Evolutionary conservation across 2,113 vertebrate species (phyloP).

Genomic region (Petromus typicus): DNA sequence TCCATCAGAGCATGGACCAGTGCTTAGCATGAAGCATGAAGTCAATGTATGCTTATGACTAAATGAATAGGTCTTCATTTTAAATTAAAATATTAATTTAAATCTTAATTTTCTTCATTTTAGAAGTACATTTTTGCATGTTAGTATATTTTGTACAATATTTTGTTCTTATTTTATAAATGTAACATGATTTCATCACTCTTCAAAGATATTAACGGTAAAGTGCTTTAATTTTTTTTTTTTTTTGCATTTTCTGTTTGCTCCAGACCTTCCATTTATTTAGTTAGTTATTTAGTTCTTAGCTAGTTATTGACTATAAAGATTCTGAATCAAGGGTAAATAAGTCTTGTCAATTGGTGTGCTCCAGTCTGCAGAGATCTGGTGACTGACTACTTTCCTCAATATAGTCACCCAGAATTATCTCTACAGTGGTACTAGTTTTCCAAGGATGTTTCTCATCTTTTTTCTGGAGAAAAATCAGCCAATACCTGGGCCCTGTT

Average conservation of each 20-base stretch:
- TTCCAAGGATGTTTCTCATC: neutral
- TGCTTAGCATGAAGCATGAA: neutral
- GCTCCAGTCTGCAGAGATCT: neutral
- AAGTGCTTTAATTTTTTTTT: neutral
- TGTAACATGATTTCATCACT: neutral
- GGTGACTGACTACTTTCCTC: neutral
- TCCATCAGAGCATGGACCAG: neutral
- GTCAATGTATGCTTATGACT: neutral
- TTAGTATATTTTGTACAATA: neutral
- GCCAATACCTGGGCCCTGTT: neutral
- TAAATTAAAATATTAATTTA: slow-evolving; percentile 2
- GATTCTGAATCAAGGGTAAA: neutral
- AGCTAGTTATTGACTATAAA: neutral
- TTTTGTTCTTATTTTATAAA: neutral
- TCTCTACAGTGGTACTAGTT: neutral
- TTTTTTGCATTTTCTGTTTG: neutral
- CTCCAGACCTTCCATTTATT: neutral
- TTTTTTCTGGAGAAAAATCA: neutral
- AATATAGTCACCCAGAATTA: neutral
- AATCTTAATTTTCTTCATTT: neutral
- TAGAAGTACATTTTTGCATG: neutral
- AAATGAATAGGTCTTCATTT: neutral
- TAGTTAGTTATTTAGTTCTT: neutral
- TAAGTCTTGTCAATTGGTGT: neutral
- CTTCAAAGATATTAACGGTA: neutral